phyloP scores from a whole-genome alignment of 2,797 vertebrate species.

The Eremophila alpestris region DNA sequence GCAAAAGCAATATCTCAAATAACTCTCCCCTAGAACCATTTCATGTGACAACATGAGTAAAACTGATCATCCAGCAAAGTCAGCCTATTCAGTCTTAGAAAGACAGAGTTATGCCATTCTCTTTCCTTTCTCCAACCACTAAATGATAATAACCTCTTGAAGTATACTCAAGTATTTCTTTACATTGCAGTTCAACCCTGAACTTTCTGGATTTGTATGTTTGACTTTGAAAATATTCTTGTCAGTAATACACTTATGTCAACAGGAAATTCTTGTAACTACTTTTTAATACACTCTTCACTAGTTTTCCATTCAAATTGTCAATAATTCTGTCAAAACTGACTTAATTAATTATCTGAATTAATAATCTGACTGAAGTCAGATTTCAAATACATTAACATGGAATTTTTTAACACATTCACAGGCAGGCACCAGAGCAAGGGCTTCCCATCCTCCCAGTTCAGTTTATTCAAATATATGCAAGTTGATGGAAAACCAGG shows the following conservation, averaged over 20 bases:
- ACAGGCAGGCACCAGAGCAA: not conserved
- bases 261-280: not conserved
- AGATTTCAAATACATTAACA: not conserved
- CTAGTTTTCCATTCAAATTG: not conserved
- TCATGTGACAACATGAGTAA: not conserved
- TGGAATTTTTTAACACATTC: not conserved
- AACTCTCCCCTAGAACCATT: not conserved
- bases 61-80: not conserved
- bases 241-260: not conserved
- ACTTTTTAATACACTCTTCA: not conserved
- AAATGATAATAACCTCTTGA: not conserved
- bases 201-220: not conserved
- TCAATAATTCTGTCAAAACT: not conserved
- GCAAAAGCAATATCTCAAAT: not conserved
- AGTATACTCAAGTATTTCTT: not conserved
- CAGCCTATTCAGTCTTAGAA: not conserved
- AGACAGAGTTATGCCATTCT: not conserved
- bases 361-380: not conserved
- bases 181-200: not conserved
- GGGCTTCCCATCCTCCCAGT: not conserved
- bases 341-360: no score
- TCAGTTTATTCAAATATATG: not conserved
- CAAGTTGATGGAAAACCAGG: not conserved
- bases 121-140: not conserved
- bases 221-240: not conserved